phyloP scores from a whole-genome alignment of 1,140 invertebrate genomes.

The Melanaphis sacchari region DNA sequence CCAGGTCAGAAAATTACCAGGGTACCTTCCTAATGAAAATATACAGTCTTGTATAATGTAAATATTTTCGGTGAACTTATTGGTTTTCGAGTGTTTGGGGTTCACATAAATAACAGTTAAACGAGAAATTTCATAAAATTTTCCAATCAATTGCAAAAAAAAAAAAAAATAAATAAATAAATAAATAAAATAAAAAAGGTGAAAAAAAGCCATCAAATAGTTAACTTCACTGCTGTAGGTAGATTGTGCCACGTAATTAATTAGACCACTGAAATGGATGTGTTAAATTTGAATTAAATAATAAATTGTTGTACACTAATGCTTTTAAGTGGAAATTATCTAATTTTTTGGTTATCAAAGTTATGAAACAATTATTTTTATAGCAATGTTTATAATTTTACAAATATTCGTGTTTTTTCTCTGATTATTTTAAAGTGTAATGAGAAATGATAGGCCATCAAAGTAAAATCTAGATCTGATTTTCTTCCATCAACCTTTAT shows the following conservation, averaged over 20 bases:
- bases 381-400: background rate
- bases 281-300: background rate
- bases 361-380: background rate
- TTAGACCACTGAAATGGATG: background rate
- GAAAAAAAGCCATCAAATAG: background rate
- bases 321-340: too few relatives aligned
- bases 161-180: too few relatives aligned
- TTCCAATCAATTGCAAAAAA: background rate
- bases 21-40: background rate
- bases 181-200: background rate
- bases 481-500: background rate
- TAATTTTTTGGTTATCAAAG: background rate
- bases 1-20: slow-evolving; percentile 14
- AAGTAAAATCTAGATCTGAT: background rate
- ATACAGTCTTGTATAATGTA: slow-evolving; percentile 28
- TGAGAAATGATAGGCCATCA: background rate
- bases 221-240: background rate
- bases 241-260: background rate
- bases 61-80: slow-evolving; percentile 5
- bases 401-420: background rate
- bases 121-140: background rate
- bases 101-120: slow-evolving; percentile 24
- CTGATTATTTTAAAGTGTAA: background rate
- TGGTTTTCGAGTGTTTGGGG: background rate
- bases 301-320: background rate